Percentiles rank a stretch among this genome's conserved stretches.
These are phyloP conservation scores for Sebastes minor DNA, from an alignment of 2,797 vertebrate genomes.

Conservation along the genomic window DNA sequence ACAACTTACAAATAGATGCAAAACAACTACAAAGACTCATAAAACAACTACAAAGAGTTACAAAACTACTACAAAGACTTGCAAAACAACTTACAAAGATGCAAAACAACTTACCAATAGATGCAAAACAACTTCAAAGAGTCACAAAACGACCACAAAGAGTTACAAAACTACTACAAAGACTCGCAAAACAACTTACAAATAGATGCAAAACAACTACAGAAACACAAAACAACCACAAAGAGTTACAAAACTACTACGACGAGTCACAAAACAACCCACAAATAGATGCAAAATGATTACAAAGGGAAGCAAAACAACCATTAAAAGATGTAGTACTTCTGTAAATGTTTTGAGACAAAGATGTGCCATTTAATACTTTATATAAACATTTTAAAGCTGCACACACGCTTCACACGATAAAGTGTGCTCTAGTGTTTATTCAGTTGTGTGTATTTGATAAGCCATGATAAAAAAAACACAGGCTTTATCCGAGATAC, in stretches of 20 bases:
- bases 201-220: no score
- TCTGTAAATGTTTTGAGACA: not conserved
- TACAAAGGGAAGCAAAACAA: not conserved
- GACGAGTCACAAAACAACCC: not conserved
- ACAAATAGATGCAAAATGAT: not conserved
- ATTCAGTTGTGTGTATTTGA: slow-evolving; percentile 45
- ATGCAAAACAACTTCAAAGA: no score
- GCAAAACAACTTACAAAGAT: no score
- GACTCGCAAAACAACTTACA: no score
- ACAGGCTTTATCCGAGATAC: slow-evolving; percentile 30
- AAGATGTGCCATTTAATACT: not conserved
- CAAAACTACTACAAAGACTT: no score
- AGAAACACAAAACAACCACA: not conserved
- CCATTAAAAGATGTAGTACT: not conserved
- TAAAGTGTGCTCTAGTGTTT: slow-evolving; percentile 12
- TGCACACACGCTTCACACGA: not conserved
- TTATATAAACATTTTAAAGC: not conserved
- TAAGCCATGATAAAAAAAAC: slow-evolving; percentile 50
- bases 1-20: no score
- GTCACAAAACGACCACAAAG: no score
- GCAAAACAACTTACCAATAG: no score
- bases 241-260: not conserved
- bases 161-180: no score
- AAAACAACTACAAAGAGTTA: no score
- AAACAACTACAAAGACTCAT: no score